Evolutionary conservation across 2,888 invertebrate species (phyloP).

Genomic region (Sinotaia quadrata): DNA sequence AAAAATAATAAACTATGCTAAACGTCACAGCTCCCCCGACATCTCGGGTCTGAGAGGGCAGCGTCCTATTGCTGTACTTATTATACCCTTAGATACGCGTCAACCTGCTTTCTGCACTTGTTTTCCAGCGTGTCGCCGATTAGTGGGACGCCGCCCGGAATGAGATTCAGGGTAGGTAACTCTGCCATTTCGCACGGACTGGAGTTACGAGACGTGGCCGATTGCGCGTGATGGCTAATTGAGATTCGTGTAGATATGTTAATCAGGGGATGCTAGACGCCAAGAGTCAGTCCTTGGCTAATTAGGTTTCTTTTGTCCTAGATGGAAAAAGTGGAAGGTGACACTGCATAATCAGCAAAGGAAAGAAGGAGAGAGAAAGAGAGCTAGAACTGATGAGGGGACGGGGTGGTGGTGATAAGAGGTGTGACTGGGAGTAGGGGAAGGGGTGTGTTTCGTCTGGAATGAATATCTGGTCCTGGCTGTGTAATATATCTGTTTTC

Average conservation of each 20-base stretch:
- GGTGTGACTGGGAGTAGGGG: no score
- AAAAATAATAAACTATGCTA: no score
- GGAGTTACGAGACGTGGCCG: slow-evolving; percentile 18
- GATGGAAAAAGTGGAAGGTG: no score
- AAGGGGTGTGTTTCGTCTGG: no score
- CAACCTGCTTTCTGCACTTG: neutral
- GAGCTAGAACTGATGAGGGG: no score
- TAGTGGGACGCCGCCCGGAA: neutral
- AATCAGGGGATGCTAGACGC: neutral
- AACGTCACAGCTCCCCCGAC: no score
- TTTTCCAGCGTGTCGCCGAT: neutral
- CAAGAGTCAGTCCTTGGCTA: slow-evolving; percentile 33
- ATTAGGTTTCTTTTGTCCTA: slow-evolving; percentile 14
- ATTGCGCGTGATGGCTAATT: slow-evolving; percentile 7
- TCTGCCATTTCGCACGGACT: slow-evolving; percentile 8
- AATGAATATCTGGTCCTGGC: no score
- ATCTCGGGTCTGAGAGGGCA: neutral
- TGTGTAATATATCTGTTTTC: no score
- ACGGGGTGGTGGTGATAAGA: no score
- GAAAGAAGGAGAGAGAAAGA: no score
- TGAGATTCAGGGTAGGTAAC: slow-evolving; percentile 1
- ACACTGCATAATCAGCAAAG: no score
- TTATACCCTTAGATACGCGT: neutral
- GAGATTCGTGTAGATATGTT: slow-evolving; percentile 1
- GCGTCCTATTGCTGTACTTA: neutral